Percentiles rank a stretch among this genome's conserved stretches.
Evolutionary conservation across 2,888 invertebrate species (phyloP).

Genomic region (Acanthosoma haemorrhoidale): DNA sequence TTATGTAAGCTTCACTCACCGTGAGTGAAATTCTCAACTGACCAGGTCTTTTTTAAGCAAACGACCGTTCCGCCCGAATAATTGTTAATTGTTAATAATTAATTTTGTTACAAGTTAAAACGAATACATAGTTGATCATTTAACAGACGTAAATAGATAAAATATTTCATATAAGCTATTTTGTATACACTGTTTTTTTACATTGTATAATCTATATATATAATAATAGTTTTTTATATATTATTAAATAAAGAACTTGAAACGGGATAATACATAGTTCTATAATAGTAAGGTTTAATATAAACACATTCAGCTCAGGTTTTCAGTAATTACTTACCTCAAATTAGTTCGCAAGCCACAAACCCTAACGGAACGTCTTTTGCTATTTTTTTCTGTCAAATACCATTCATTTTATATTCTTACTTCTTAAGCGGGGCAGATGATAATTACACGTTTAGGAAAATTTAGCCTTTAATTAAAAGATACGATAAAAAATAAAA

Average conservation of each 20-base stretch:
- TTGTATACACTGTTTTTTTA: slow-evolving; percentile 31
- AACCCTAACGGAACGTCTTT: slow-evolving; percentile 27
- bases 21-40: slow-evolving; percentile 15
- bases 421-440: background rate
- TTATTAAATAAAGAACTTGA: slow-evolving; percentile 19
- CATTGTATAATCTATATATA: slow-evolving; percentile 29
- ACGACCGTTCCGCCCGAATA: slow-evolving; percentile 30
- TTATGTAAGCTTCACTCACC: slow-evolving; percentile 24
- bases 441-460: background rate
- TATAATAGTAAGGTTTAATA: slow-evolving; percentile 5
- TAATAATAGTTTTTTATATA: slow-evolving; percentile 30
- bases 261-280: slow-evolving; percentile 26
- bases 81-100: slow-evolving; percentile 32
- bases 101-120: slow-evolving; percentile 30
- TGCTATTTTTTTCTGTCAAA: slow-evolving; percentile 16
- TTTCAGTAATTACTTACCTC: slow-evolving; percentile 21
- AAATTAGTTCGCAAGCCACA: slow-evolving; percentile 24
- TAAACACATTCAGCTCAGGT: slow-evolving; percentile 25
- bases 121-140: slow-evolving; percentile 28
- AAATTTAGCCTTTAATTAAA: too few relatives aligned
- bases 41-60: slow-evolving; percentile 30
- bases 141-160: slow-evolving; percentile 26
- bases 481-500: background rate
- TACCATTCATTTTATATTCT: background rate
- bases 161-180: slow-evolving; percentile 28